Percentiles rank a stretch among this genome's conserved stretches.
Conservation (phyloP, 2,888 invertebrate genomes). For the Allophyes oxyacanthae region DNA sequence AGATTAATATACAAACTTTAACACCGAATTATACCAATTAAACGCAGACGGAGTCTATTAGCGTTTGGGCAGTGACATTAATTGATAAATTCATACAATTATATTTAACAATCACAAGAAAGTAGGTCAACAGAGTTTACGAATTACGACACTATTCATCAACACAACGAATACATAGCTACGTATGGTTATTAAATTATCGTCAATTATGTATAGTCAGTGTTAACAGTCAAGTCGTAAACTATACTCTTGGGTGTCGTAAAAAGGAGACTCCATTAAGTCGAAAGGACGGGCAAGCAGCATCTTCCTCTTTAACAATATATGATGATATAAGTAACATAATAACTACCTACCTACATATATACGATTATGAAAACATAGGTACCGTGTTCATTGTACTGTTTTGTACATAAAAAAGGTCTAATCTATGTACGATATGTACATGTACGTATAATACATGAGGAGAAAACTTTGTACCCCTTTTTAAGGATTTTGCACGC, state of each 20-base stretch:
- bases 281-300: constrained; percentile 6
- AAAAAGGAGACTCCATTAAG: constrained; percentile 29
- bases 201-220: constrained; percentile 46
- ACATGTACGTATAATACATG: neutral
- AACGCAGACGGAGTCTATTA: constrained; percentile 34
- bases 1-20: constrained; percentile 19
- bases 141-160: constrained; percentile 36
- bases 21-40: constrained; percentile 22
- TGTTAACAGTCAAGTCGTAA: constrained; percentile 21
- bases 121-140: constrained; percentile 39
- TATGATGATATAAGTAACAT: neutral
- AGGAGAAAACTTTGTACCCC: too few relatives aligned
- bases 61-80: constrained; percentile 12
- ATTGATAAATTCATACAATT: constrained; percentile 27
- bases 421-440: neutral
- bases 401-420: neutral
- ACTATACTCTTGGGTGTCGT: constrained; percentile 33
- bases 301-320: constrained; percentile 4
- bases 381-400: neutral
- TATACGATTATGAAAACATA: neutral
- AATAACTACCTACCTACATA: neutral
- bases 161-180: constrained; percentile 23
- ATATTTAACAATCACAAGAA: constrained; percentile 18
- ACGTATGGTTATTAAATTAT: constrained; percentile 44
- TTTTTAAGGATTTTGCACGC: too few relatives aligned